These are phyloP conservation scores for Aphelinus atriplicis DNA, from an alignment of 1,140 invertebrate genomes.

Conservation along the genomic window DNA sequence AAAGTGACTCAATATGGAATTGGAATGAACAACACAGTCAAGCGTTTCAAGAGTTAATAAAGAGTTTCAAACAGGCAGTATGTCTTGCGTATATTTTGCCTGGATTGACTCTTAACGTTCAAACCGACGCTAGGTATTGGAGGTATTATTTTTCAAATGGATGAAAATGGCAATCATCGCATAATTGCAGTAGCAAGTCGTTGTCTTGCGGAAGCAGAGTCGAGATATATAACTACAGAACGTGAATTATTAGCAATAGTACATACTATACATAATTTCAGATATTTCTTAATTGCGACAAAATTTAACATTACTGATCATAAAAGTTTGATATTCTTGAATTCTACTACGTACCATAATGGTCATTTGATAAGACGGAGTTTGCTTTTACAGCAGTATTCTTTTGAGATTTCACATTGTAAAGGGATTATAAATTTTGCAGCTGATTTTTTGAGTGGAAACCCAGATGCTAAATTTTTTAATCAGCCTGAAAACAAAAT, in stretches of 20 bases:
- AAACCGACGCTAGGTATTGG: slow-evolving; percentile 4
- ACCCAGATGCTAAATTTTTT: neutral
- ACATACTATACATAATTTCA: slow-evolving; percentile 7
- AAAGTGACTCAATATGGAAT: slow-evolving; percentile 12
- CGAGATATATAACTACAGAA: slow-evolving; percentile 21
- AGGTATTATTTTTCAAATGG: neutral
- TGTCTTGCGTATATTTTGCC: slow-evolving; percentile 28
- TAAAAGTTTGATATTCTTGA: slow-evolving; percentile 22
- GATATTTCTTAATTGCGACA: neutral
- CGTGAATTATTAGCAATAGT: slow-evolving; percentile 20
- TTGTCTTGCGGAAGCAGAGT: neutral
- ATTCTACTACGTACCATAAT: slow-evolving; percentile 5
- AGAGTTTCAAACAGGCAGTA: slow-evolving; percentile 24
- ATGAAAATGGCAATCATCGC: neutral
- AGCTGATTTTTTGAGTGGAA: neutral
- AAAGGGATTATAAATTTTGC: neutral
- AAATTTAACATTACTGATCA: slow-evolving; percentile 30
- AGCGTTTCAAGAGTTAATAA: slow-evolving; percentile 31
- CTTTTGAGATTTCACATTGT: slow-evolving; percentile 9
- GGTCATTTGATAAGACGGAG: slow-evolving; percentile 34
- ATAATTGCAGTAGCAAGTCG: slow-evolving; percentile 1
- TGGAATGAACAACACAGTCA: slow-evolving; percentile 19
- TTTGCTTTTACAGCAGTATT: slow-evolving; percentile 31
- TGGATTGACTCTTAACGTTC: slow-evolving; percentile 14
- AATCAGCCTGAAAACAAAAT: neutral